Conservation (phyloP, 2,797 vertebrate genomes). For the Cynodonichthys magdalenae region DNA sequence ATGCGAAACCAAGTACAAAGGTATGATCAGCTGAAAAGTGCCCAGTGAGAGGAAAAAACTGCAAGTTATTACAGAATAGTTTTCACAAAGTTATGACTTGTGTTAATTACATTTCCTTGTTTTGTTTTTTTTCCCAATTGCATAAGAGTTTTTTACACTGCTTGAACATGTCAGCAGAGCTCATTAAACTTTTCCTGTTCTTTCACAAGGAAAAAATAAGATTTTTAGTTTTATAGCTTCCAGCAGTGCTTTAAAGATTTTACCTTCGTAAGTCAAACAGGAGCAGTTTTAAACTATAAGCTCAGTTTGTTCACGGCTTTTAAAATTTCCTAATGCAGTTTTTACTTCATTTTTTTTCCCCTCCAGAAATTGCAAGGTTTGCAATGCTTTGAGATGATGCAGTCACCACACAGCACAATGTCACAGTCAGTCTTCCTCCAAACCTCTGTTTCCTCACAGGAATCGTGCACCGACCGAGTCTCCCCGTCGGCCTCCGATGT, state of each 20-base stretch:
- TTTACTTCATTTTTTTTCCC: background rate
- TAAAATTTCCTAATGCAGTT: background rate
- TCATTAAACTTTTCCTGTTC: too few species aligned
- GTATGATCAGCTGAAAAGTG: constrained; percentile 65
- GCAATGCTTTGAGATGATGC: too few species aligned
- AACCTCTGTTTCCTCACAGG: constrained; percentile 56
- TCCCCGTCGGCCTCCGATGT: constrained; percentile 82
- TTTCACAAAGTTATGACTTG: background rate
- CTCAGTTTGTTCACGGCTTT: too few species aligned
- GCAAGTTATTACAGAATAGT: background rate
- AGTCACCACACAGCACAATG: background rate
- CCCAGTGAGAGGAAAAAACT: background rate
- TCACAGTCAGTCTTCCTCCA: background rate
- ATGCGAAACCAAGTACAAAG: constrained; percentile 84
- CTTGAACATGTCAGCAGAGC: too few species aligned
- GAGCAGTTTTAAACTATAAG: too few species aligned
- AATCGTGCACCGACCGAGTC: constrained; percentile 73
- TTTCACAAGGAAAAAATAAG: too few species aligned
- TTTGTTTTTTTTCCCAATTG: too few species aligned
- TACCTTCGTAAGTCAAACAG: too few species aligned
- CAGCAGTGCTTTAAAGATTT: too few species aligned
- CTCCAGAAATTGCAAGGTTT: background rate
- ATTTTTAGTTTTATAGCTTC: too few species aligned
- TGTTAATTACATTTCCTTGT: background rate
- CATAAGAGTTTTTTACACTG: too few species aligned